Evolutionary conservation across 2,797 vertebrate genomes (phyloP).

Genomic region (Silurus aristotelis): DNA sequence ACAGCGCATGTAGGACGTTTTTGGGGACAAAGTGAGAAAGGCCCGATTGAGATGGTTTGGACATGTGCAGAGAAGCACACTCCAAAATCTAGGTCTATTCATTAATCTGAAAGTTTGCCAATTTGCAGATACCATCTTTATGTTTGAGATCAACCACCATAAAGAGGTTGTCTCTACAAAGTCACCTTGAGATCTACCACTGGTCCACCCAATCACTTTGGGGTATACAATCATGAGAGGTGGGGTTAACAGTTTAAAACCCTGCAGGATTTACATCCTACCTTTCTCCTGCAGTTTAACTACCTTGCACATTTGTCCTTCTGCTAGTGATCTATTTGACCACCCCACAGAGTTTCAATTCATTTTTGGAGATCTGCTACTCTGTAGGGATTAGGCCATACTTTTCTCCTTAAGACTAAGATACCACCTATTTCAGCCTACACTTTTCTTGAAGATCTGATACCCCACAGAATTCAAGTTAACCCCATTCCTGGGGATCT

Average conservation of each 20-base stretch:
- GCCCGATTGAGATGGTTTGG: too few relatives aligned
- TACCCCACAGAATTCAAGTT: neutral
- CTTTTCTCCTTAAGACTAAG: neutral
- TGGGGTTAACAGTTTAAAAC: too few relatives aligned
- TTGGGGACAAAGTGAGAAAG: too few relatives aligned
- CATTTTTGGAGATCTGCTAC: neutral
- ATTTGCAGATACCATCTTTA: neutral
- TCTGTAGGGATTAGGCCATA: neutral
- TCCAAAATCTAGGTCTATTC: too few relatives aligned
- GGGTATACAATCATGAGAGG: neutral
- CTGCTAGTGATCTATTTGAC: neutral
- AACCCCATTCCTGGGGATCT: neutral
- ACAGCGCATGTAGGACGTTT: too few relatives aligned
- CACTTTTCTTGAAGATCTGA: neutral
- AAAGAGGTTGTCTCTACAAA: too few relatives aligned
- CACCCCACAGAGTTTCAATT: neutral
- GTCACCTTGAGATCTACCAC: too few relatives aligned
- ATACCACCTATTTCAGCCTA: neutral
- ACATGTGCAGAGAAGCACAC: too few relatives aligned
- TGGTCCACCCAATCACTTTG: neutral
- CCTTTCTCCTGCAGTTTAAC: neutral
- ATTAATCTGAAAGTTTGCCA: too few relatives aligned
- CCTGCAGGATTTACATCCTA: neutral
- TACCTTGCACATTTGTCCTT: neutral
- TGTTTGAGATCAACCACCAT: neutral